phyloP scores from a whole-genome alignment of 2,113 vertebrate species.

The Lethenteron reissneri region DNA sequence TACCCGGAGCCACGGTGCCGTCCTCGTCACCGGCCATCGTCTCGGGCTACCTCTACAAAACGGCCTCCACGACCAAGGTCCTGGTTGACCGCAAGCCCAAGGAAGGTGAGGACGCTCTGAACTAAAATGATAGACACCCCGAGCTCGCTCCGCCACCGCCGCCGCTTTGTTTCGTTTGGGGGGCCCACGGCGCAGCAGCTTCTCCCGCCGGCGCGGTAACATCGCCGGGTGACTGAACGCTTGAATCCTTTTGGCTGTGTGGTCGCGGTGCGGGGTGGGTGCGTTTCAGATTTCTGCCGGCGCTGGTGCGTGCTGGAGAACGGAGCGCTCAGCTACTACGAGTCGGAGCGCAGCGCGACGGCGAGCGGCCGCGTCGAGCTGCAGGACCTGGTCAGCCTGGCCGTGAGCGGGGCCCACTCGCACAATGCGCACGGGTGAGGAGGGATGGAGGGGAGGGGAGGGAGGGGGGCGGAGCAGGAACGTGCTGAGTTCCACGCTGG shows the following conservation, averaged over 20 bases:
- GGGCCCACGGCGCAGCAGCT: no score
- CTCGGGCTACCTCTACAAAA: slow-evolving; percentile 54
- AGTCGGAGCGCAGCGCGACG: slow-evolving; percentile 34
- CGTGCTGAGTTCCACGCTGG: not conserved
- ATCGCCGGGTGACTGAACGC: no score
- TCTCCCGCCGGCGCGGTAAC: no score
- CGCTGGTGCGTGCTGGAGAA: slow-evolving; percentile 51
- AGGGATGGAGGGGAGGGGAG: not conserved
- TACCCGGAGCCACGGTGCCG: no score
- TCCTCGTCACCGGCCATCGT: slow-evolving; percentile 11
- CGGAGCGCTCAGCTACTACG: slow-evolving; percentile 32
- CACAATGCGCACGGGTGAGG: slow-evolving; percentile 11
- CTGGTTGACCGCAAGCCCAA: slow-evolving; percentile 35
- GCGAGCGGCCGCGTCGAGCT: slow-evolving; percentile 30
- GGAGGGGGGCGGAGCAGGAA: not conserved
- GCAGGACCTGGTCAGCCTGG: slow-evolving; percentile 43
- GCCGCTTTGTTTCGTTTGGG: no score
- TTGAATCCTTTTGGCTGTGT: no score
- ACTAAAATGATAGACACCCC: no score
- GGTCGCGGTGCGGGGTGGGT: no score
- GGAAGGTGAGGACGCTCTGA: slow-evolving; percentile 25
- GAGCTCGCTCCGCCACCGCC: no score
- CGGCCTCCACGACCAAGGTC: slow-evolving; percentile 22
- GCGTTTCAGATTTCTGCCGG: slow-evolving; percentile 44
- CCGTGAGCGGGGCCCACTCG: slow-evolving; percentile 27